These are phyloP conservation scores for Donacobius atricapilla DNA, from an alignment of 2,113 vertebrate species.

Conservation along the genomic window DNA sequence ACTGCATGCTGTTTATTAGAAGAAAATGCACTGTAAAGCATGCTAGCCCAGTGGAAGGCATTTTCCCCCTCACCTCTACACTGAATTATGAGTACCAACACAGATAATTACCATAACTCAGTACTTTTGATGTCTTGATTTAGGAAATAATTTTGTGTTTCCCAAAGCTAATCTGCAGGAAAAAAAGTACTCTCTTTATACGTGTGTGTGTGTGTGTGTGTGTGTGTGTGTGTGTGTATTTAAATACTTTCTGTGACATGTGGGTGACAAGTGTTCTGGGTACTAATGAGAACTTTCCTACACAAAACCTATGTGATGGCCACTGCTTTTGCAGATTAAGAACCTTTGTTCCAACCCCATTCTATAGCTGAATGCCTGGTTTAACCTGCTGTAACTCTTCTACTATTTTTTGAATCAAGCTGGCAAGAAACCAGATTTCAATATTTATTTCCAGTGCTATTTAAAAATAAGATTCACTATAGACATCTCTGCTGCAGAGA, in stretches of 20 bases:
- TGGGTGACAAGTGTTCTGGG: not conserved
- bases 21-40: not conserved
- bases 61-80: not conserved
- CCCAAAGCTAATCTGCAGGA: not conserved
- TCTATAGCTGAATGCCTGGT: not conserved
- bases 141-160: not conserved
- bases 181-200: not conserved
- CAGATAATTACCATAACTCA: not conserved
- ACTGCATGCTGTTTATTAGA: not conserved
- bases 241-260: not conserved
- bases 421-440: not conserved
- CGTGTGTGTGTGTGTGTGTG: accelerated
- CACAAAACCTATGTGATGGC: not conserved
- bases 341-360: not conserved
- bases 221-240: accelerated
- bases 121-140: not conserved
- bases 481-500: not conserved
- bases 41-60: not conserved
- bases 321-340: not conserved
- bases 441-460: not conserved
- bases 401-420: not conserved
- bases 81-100: not conserved
- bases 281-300: not conserved
- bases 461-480: not conserved
- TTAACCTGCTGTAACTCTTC: not conserved